Base-by-base conservation (phyloP, 2,797 vertebrate species). In the Pantherophis alleghaniensis region DNA sequence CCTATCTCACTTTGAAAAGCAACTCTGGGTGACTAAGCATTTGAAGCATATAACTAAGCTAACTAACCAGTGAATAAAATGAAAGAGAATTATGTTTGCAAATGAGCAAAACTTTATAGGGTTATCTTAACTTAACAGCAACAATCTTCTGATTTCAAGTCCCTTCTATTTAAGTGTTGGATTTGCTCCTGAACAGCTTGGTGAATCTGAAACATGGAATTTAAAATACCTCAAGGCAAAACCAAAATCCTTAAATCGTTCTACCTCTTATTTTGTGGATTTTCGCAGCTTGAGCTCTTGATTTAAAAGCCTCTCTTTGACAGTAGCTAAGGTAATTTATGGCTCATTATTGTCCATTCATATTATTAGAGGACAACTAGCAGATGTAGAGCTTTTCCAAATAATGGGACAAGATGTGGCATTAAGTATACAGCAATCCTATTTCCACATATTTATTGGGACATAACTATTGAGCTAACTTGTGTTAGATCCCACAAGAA, bases 191-290 rank as follows among this genome's bases (percentile, higher is more conserved):
- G 56, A 94, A 92, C 91, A 94, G 94, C 95, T 95, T 94, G 96
- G 94, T 90, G 93, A 97, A 97, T 94, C 92, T 0, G 0, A 94
- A 95, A 96, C 91, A 93, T 95, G 94, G 94, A 95, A 97, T 97
- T 96, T 96, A 96, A 97, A 96, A 95, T 90, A 93, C 94, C 93
- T 95, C 96, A 93, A 96, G 96, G 96, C 95, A 95, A 97, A 87
- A 86, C 61, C 63, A 22, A 60, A 74, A 88, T 57, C 87, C 88
- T 28, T 22, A 69, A 55, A 28, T 51, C 9, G 32, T 14, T 2
- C n/a, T 57, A 66, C 90, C 92, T 95, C 63, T 60, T 14, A 90
- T 94, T 97, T 97, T 97, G 97, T 96, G 96, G 96, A 96, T 94
- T 93, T 32, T 90, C 89, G 89, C 93, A 89, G 96, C 95, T 96